phyloP scores from a whole-genome alignment of 2,797 vertebrate species.

The Myripristis jacobus region DNA sequence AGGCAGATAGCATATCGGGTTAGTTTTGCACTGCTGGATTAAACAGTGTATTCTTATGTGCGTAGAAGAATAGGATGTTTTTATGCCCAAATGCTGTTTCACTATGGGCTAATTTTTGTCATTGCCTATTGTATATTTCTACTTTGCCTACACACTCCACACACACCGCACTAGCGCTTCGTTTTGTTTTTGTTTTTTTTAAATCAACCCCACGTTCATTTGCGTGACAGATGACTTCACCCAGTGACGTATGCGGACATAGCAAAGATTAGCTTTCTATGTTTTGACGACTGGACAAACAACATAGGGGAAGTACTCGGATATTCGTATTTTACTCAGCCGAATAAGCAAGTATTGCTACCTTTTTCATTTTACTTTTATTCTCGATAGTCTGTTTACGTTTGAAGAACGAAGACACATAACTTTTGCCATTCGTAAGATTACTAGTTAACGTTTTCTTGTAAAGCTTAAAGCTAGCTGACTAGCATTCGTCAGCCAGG shows the following conservation, averaged over 20 bases:
- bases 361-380: background rate
- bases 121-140: background rate
- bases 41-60: too few species aligned
- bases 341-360: slow-evolving; percentile 53
- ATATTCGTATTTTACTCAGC: slow-evolving; percentile 35
- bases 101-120: too few species aligned
- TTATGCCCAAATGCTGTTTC: too few species aligned
- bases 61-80: too few species aligned
- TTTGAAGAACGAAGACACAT: background rate
- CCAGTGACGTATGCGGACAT: slow-evolving; percentile 25
- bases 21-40: too few species aligned
- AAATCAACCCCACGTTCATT: too few species aligned
- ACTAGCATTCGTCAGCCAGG: slow-evolving; percentile 51
- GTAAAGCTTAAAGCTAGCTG: slow-evolving; percentile 10
- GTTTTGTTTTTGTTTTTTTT: too few species aligned
- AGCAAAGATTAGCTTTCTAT: slow-evolving; percentile 44
- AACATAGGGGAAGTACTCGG: slow-evolving; percentile 28
- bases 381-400: rapidly evolving
- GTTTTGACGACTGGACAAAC: slow-evolving; percentile 39
- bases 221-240: background rate
- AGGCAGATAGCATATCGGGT: too few species aligned
- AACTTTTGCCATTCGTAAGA: background rate
- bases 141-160: background rate
- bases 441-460: background rate
- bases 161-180: background rate